phyloP scores from a whole-genome alignment of 2,888 invertebrate genomes.

The Diarsia brunnea region DNA sequence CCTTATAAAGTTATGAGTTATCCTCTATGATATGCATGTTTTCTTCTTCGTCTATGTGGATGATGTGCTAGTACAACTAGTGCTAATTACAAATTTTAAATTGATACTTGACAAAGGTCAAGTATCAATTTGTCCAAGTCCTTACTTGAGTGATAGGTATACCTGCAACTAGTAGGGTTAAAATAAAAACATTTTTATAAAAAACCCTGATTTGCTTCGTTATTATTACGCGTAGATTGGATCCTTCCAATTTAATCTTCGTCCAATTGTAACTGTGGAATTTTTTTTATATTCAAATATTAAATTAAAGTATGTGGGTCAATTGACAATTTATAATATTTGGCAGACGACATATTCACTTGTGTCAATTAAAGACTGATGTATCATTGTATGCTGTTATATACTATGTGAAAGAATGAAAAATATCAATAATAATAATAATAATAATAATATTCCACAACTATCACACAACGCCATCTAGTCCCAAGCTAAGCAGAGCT shows the following conservation, averaged over 20 bases:
- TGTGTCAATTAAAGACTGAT: slow-evolving; percentile 41
- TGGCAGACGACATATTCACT: slow-evolving; percentile 24
- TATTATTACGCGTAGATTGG: background rate
- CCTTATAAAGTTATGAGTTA: no score
- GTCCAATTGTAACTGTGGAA: background rate
- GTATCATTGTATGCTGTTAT: slow-evolving; percentile 22
- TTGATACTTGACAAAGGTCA: no score
- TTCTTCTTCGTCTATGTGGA: background rate
- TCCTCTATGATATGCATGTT: no score
- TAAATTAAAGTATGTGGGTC: slow-evolving; percentile 20
- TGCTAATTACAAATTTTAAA: no score
- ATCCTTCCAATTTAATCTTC: background rate
- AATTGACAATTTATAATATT: slow-evolving; percentile 31
- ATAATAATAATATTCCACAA: no score
- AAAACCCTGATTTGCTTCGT: background rate
- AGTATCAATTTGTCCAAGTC: no score
- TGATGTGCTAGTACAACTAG: background rate
- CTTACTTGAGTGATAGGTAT: no score
- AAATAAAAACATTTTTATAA: no score
- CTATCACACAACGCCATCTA: no score
- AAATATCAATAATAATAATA: background rate
- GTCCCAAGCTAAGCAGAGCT: no score
- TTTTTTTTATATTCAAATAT: background rate
- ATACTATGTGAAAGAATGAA: background rate
- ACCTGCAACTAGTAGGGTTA: no score